phyloP scores from a whole-genome alignment of 1,140 invertebrate species.

The Hetaerina americana region DNA sequence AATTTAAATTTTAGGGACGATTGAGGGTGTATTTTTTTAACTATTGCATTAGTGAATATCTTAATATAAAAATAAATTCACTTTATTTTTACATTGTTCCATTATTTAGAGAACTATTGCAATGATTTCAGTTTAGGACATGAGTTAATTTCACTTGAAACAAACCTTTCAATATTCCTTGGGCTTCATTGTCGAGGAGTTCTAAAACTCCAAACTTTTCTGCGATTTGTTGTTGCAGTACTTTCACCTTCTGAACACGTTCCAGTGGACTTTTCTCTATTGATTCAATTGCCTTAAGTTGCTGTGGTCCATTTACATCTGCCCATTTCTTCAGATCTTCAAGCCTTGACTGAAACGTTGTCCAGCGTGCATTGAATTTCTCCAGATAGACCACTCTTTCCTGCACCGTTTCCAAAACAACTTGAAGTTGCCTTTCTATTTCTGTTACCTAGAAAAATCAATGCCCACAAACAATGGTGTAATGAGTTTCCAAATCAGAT shows the following conservation, averaged over 20 bases:
- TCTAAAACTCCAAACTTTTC: slow-evolving; percentile 61
- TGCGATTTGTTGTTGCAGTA: slow-evolving; percentile 49
- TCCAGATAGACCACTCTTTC: slow-evolving; percentile 67
- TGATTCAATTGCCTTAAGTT: slow-evolving; percentile 56
- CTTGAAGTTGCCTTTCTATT: slow-evolving; percentile 61
- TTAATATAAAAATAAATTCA: too few species aligned
- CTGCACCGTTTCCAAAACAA: slow-evolving; percentile 59
- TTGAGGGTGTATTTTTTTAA: too few species aligned
- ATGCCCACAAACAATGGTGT: too few species aligned
- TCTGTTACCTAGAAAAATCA: slow-evolving; percentile 35
- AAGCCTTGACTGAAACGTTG: slow-evolving; percentile 43
- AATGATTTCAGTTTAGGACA: too few species aligned
- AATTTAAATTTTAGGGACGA: too few species aligned
- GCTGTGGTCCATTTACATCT: slow-evolving; percentile 45
- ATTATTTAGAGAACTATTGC: too few species aligned
- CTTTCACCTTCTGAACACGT: slow-evolving; percentile 51
- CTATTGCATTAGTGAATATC: too few species aligned
- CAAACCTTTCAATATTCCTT: neutral
- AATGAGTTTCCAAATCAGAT: too few species aligned
- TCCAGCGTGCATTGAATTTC: slow-evolving; percentile 68
- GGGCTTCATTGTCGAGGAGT: slow-evolving; percentile 38
- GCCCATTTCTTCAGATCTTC: slow-evolving; percentile 37
- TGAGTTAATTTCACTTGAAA: too few species aligned
- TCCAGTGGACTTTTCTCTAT: slow-evolving; percentile 62
- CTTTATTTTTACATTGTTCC: too few species aligned